Percentiles rank a stretch among this genome's conserved stretches.
phyloP scores from a whole-genome alignment of 2,888 invertebrate species.

The Aelia acuminata region DNA sequence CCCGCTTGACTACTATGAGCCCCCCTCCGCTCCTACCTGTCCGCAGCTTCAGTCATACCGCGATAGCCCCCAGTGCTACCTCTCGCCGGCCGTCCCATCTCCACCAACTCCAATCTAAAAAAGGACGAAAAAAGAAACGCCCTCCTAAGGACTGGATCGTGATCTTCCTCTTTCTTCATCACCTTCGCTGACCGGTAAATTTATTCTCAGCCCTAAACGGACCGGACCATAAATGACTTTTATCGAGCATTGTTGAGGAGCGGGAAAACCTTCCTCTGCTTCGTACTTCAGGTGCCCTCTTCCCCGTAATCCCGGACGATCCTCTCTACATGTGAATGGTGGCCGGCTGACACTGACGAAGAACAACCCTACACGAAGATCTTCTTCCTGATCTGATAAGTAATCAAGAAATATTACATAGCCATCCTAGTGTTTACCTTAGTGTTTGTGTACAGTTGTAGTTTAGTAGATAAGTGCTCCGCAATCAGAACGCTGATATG shows the following conservation, averaged over 20 bases:
- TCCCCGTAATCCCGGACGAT: background rate
- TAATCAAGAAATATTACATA: constrained; percentile 45
- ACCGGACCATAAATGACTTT: constrained; percentile 52
- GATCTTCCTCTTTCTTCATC: constrained; percentile 58
- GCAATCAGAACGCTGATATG: background rate
- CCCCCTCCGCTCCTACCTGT: constrained; percentile 56
- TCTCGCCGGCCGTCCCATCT: background rate
- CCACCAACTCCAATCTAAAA: constrained; percentile 40
- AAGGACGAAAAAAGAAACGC: constrained; percentile 37
- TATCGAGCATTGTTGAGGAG: constrained; percentile 49
- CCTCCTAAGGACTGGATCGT: constrained; percentile 53
- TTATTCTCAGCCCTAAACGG: constrained; percentile 54
- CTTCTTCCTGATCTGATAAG: constrained; percentile 15
- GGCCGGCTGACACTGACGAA: background rate
- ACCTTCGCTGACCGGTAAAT: constrained; percentile 31
- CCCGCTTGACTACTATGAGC: constrained; percentile 57
- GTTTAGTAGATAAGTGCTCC: constrained; percentile 10
- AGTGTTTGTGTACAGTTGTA: constrained; percentile 32
- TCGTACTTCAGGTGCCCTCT: background rate
- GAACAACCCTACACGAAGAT: background rate
- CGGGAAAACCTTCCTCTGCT: background rate
- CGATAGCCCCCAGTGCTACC: constrained; percentile 38
- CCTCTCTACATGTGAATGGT: background rate
- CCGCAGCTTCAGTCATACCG: constrained; percentile 45
- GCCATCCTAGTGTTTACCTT: constrained; percentile 20